Percentiles rank a stretch among this genome's conserved stretches.
Conservation (phyloP, 2,113 vertebrate genomes). For the Odobenus rosmarus region DNA sequence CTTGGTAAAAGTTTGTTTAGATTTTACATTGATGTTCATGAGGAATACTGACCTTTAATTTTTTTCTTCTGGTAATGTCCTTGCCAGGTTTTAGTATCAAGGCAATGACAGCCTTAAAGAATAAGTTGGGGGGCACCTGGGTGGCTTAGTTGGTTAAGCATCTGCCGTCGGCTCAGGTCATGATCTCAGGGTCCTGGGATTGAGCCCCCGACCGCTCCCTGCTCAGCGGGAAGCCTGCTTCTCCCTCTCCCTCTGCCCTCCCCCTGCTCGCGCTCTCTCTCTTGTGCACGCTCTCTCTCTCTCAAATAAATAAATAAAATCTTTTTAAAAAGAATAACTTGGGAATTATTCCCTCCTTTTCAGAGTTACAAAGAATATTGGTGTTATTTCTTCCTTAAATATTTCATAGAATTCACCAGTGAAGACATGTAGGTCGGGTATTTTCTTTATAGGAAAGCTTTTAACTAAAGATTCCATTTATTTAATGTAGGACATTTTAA, state of each 20-base stretch:
- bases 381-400: not conserved
- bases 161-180: not conserved
- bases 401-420: not conserved
- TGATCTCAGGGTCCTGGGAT: not conserved
- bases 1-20: not conserved
- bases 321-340: not conserved
- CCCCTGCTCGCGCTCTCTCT: not conserved
- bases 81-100: not conserved
- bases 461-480: not conserved
- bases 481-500: not conserved
- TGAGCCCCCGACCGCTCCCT: not conserved
- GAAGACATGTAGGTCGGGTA: not conserved
- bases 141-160: not conserved
- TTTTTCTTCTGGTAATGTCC: not conserved
- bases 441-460: not conserved
- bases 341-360: not conserved
- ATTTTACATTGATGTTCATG: not conserved
- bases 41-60: not conserved
- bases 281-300: not conserved
- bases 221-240: not conserved
- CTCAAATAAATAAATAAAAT: not conserved
- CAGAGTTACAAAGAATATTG: not conserved
- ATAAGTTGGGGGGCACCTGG: not conserved
- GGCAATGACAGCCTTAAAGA: not conserved
- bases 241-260: not conserved